A percentile compares a stretch with the other conserved stretches of the same genome.
Conservation (phyloP, 2,113 vertebrate species). For the Corapipo altera region DNA sequence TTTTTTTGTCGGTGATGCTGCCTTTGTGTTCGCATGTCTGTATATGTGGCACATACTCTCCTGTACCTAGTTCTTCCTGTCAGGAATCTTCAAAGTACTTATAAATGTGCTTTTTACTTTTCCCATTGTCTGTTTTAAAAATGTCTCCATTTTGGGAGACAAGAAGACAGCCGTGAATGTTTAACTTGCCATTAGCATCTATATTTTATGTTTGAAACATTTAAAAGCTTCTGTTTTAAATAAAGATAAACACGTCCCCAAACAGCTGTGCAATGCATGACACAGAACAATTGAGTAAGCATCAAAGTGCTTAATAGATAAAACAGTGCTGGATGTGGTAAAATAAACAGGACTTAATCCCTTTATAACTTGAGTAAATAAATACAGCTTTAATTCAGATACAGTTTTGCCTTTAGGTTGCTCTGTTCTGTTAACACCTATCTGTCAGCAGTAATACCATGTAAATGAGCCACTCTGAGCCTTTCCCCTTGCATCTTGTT, state of each 20-base stretch:
- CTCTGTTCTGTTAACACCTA: conserved; percentile 70
- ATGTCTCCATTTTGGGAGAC: conserved; percentile 22
- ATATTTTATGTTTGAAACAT: conserved; percentile 61
- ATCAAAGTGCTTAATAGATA: conserved; percentile 73
- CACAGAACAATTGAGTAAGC: conserved; percentile 72
- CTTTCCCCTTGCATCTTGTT: conserved; percentile 76
- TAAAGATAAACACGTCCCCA: conserved; percentile 69
- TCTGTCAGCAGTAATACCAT: conserved; percentile 82
- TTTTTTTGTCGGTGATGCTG: not conserved
- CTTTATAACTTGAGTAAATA: conserved; percentile 81
- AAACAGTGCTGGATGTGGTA: conserved; percentile 72
- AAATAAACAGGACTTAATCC: conserved; percentile 82
- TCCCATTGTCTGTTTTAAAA: conserved; percentile 33
- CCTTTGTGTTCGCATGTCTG: not conserved
- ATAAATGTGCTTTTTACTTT: conserved; percentile 22
- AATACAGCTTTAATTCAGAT: conserved; percentile 79
- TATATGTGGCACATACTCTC: not conserved
- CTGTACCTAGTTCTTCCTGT: not conserved
- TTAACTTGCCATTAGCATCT: conserved; percentile 43
- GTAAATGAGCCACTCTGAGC: conserved; percentile 82
- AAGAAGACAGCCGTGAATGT: conserved; percentile 25
- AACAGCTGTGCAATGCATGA: conserved; percentile 55
- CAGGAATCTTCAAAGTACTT: conserved; percentile 2
- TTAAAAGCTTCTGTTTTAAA: conserved; percentile 72
- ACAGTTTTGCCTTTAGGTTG: conserved; percentile 76